Evolutionary conservation across 2,888 invertebrate genomes (phyloP).

Genomic region (Lissonota sp.): DNA sequence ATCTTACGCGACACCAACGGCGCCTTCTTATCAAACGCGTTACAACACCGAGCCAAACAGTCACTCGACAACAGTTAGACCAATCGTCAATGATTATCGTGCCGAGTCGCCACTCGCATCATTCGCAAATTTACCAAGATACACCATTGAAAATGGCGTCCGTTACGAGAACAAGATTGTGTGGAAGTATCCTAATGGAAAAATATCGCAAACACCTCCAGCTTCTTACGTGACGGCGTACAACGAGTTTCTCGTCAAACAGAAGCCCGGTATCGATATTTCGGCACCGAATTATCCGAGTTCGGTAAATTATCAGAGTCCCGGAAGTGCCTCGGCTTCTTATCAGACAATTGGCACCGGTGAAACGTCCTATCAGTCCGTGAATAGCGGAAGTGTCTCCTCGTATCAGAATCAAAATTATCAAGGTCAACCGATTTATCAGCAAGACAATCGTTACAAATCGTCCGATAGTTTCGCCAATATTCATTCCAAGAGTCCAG

Average conservation of each 20-base stretch:
- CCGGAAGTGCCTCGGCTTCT: conserved; percentile 10
- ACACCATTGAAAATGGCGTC: conserved; percentile 79
- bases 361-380: background rate
- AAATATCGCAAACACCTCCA: conserved; percentile 77
- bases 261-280: conserved; percentile 53
- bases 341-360: conserved; percentile 19
- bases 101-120: conserved; percentile 38
- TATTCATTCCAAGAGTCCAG: conserved; percentile 78
- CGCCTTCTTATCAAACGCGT: conserved; percentile 34
- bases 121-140: conserved; percentile 72
- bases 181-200: conserved; percentile 82
- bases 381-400: background rate
- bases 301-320: conserved; percentile 7
- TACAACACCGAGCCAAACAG: conserved; percentile 6
- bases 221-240: conserved; percentile 74
- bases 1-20: conserved; percentile 53
- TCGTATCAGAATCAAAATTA: conserved; percentile 34
- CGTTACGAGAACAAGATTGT: conserved; percentile 81
- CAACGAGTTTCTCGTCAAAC: conserved; percentile 55
- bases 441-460: conserved; percentile 15
- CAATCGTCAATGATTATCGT: conserved; percentile 28
- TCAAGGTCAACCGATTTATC: conserved; percentile 42
- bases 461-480: conserved; percentile 55
- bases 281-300: conserved; percentile 68
- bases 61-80: conserved; percentile 54